Evolutionary conservation across 2,888 invertebrate species (phyloP), one percentile per base, ranked within the genome.

Genomic region (Leptopilina syphax): DNA sequence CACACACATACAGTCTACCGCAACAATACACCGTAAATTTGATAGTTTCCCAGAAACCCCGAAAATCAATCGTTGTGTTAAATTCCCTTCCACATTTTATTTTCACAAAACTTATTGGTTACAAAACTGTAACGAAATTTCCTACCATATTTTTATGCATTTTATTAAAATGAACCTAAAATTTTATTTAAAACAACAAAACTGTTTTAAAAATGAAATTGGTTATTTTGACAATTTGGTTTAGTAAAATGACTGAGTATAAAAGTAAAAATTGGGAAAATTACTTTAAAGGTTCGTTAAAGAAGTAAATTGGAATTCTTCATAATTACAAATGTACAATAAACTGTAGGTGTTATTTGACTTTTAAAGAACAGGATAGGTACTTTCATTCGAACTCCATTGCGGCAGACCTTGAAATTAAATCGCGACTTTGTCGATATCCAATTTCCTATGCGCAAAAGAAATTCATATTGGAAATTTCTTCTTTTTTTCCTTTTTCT

Each of bases 381-480:
- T 57, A 57, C 57, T 57, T 57, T 57, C 57, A 57, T 57, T 57
- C 13, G 57, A 57, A 60, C 60, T 60, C 60, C 18, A 60, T 60
- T 5, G 24, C 63, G 8, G 63, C 24, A 27, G 70, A 34, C 54
- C 27, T 70, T 70, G 70, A 54, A 70, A 70, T 70, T 54, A 27
- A 34, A 70, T 70, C 34, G 34, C 70, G 50, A 68, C 70, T 60
- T 73, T n/a, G 27, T 57, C 73, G n/a, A 73, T 73, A 73, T 73
- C 27, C 57, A 41, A 57, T 73, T 73, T 73, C n/a, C 34, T 41
- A n/a, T 73, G 7, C 9, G 13, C 27, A 27, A 57, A 34, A 73
- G 27, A 73, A 73, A 73, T 54, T 54, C 34, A 50, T 50, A 50
- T 10, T 50, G 50, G 12, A 12, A 34, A 34, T 34, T 34, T 34